Evolutionary conservation across 2,888 invertebrate genomes (phyloP).

Genomic region (Himalopsyche japonica): DNA sequence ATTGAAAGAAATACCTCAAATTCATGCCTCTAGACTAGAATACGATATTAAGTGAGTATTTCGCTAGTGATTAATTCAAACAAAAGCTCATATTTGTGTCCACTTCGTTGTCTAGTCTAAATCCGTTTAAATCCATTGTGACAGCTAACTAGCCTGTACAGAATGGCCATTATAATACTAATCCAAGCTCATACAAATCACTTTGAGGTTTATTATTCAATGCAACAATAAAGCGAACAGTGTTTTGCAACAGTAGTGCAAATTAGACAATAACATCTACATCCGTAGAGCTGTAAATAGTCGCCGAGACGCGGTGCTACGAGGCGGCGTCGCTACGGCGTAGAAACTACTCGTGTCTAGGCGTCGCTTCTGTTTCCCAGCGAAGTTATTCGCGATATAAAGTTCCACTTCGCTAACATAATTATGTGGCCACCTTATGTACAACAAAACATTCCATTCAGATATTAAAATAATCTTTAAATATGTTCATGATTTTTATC

Average conservation of each 20-base stretch:
- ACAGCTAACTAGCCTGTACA: background rate
- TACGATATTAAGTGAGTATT: too few relatives aligned
- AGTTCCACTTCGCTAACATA: slow-evolving; percentile 8
- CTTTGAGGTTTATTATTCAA: background rate
- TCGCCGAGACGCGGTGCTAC: background rate
- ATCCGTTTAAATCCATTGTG: background rate
- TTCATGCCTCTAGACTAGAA: too few relatives aligned
- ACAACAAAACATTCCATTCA: background rate
- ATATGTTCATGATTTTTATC: too few relatives aligned
- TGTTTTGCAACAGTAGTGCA: background rate
- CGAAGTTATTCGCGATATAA: slow-evolving; percentile 12
- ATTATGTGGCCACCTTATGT: slow-evolving; percentile 12
- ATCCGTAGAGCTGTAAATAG: background rate
- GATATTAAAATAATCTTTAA: too few relatives aligned
- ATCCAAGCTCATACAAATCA: background rate
- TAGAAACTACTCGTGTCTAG: background rate
- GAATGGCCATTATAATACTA: background rate
- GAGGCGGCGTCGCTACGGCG: background rate
- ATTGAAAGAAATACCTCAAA: too few relatives aligned
- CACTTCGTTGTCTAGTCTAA: too few relatives aligned
- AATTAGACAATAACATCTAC: background rate
- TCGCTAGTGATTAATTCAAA: too few relatives aligned
- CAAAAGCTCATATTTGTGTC: too few relatives aligned
- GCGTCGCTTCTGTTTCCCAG: background rate
- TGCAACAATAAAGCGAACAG: background rate